These are phyloP conservation scores for Leistus spinibarbis DNA, from an alignment of 2,888 invertebrate genomes.

Conservation along the genomic window DNA sequence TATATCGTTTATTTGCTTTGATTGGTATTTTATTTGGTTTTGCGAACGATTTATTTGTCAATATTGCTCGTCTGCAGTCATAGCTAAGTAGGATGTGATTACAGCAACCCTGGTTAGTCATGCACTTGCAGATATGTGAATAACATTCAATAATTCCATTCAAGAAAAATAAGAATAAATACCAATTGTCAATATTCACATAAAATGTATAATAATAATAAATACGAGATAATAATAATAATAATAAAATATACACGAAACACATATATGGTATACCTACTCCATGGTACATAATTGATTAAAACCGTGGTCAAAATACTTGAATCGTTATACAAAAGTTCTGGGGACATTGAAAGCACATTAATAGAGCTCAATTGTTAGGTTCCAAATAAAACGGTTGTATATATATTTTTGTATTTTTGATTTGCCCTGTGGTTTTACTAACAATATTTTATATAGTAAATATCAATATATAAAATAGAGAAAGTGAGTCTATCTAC, in stretches of 20 bases:
- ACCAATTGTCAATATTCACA: slow-evolving; percentile 34
- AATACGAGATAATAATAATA: slow-evolving; percentile 32
- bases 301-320: background rate
- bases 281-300: background rate
- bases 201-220: slow-evolving; percentile 23
- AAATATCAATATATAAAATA: slow-evolving; percentile 22
- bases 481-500: slow-evolving; percentile 40
- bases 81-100: slow-evolving; percentile 28
- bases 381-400: slow-evolving; percentile 15
- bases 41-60: background rate
- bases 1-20: background rate
- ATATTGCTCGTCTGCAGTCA: background rate
- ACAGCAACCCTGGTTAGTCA: slow-evolving; percentile 38
- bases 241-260: slow-evolving; percentile 35
- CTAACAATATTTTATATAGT: slow-evolving; percentile 21
- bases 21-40: background rate
- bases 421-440: slow-evolving; percentile 10
- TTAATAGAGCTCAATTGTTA: slow-evolving; percentile 32
- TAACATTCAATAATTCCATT: slow-evolving; percentile 29
- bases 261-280: slow-evolving; percentile 7
- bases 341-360: slow-evolving; percentile 39
- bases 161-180: slow-evolving; percentile 25
- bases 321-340: slow-evolving; percentile 1
- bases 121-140: slow-evolving; percentile 35
- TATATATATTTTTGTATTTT: slow-evolving; percentile 25